A percentile compares a stretch with the other conserved stretches of the same genome.
These are phyloP conservation scores for Calosoma granatense DNA, from an alignment of 1,140 invertebrate genomes.

Conservation along the genomic window DNA sequence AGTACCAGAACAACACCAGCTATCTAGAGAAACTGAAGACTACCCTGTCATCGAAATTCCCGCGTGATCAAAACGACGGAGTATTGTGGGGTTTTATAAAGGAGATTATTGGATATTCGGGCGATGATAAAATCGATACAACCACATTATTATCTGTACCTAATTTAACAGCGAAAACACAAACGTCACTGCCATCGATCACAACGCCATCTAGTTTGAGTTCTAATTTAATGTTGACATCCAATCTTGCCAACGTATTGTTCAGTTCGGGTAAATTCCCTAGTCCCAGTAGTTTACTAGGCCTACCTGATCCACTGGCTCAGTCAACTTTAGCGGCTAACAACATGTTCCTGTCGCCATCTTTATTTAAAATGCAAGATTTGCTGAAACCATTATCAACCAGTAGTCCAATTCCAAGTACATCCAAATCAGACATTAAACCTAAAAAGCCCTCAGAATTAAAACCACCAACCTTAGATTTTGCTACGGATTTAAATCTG, in stretches of 20 bases:
- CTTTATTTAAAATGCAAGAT: slow-evolving; percentile 42
- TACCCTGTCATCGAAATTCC: slow-evolving; percentile 53
- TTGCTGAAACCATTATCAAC: slow-evolving; percentile 40
- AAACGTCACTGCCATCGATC: slow-evolving; percentile 29
- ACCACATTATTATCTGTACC: slow-evolving; percentile 42
- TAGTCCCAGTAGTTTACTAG: slow-evolving; percentile 40
- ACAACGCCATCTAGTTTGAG: slow-evolving; percentile 39
- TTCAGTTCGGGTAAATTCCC: slow-evolving; percentile 49
- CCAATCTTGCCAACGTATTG: slow-evolving; percentile 48
- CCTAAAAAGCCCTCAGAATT: slow-evolving; percentile 30
- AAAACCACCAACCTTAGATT: slow-evolving; percentile 24
- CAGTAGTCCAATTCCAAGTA: slow-evolving; percentile 31
- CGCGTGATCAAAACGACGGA: slow-evolving; percentile 51
- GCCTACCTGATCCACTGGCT: slow-evolving; percentile 54
- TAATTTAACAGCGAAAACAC: slow-evolving; percentile 39
- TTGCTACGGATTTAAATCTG: slow-evolving; percentile 27
- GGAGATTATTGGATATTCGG: slow-evolving; percentile 42
- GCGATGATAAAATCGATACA: slow-evolving; percentile 42
- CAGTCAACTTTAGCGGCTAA: slow-evolving; percentile 56
- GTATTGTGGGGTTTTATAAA: slow-evolving; percentile 51
- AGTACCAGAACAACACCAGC: slow-evolving; percentile 60
- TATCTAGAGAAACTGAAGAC: slow-evolving; percentile 72
- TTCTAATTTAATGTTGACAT: slow-evolving; percentile 47
- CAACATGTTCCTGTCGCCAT: slow-evolving; percentile 52
- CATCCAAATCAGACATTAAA: slow-evolving; percentile 30